Evolutionary conservation across 1,140 invertebrate species (phyloP).

Genomic region (Thrips palmi): DNA sequence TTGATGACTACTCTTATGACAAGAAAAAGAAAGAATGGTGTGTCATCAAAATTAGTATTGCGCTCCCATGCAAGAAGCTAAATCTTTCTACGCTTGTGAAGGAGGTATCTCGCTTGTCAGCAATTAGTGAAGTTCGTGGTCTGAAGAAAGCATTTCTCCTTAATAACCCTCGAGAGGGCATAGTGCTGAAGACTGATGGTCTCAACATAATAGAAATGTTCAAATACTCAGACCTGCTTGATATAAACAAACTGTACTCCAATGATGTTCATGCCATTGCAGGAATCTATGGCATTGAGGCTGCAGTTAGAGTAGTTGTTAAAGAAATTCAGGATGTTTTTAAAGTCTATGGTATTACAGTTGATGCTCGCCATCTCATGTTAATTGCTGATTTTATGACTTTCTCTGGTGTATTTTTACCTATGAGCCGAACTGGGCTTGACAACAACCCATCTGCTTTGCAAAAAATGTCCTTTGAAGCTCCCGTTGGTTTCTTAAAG

Average conservation of each 20-base stretch:
- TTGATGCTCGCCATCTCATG: conserved; percentile 83
- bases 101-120: too few relatives aligned
- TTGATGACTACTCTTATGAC: neutral
- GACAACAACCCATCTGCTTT: conserved; percentile 72
- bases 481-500: conserved; percentile 71
- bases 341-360: conserved; percentile 85
- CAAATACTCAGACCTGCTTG: conserved; percentile 58
- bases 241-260: conserved; percentile 72
- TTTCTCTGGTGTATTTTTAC: conserved; percentile 70
- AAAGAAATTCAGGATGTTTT: conserved; percentile 24
- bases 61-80: too few relatives aligned
- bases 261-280: conserved; percentile 91
- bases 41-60: too few relatives aligned
- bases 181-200: conserved; percentile 80
- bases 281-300: conserved; percentile 87
- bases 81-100: too few relatives aligned
- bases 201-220: conserved; percentile 85
- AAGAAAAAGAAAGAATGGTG: too few relatives aligned
- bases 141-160: neutral
- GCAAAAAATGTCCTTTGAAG: conserved; percentile 98
- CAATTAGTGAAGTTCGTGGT: neutral
- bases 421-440: conserved; percentile 82
- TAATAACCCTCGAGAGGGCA: too few relatives aligned
- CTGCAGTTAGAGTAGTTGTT: conserved; percentile 74
- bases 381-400: conserved; percentile 98